phyloP scores from a whole-genome alignment of 2,888 invertebrate species.

The Boloria euphrosyne region DNA sequence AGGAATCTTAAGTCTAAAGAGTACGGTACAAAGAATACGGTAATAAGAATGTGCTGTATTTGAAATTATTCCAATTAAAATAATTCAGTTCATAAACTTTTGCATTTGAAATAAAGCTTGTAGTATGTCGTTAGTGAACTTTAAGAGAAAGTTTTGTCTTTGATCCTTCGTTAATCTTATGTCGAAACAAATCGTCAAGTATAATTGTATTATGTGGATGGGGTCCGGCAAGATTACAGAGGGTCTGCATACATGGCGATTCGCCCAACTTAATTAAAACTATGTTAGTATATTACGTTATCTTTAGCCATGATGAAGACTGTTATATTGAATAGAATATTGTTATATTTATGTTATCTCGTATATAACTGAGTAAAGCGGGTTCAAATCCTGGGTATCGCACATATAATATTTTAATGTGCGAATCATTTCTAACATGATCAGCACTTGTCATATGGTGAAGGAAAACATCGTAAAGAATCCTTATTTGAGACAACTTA shows the following conservation, averaged over 20 bases:
- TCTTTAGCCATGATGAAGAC: constrained; percentile 25
- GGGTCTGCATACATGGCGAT: constrained; percentile 24
- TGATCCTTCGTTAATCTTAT: constrained; percentile 31
- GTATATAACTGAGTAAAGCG: no score
- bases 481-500: no score
- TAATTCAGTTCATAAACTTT: neutral
- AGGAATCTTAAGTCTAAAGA: no score
- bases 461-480: no score
- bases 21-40: no score
- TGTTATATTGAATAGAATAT: no score
- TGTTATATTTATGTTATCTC: neutral
- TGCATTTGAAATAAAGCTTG: neutral
- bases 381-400: no score
- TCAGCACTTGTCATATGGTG: no score
- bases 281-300: constrained; percentile 31
- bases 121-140: neutral
- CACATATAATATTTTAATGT: no score
- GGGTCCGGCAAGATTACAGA: constrained; percentile 29
- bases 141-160: constrained; percentile 28
- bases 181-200: constrained; percentile 33
- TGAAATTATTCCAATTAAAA: no score
- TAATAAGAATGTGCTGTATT: no score
- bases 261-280: constrained; percentile 38
- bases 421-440: no score
- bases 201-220: constrained; percentile 35